Percentiles rank a stretch among this genome's conserved stretches.
These are phyloP conservation scores for Hypsibius dujardini DNA, from an alignment of 1,140 invertebrate genomes.

Conservation along the genomic window DNA sequence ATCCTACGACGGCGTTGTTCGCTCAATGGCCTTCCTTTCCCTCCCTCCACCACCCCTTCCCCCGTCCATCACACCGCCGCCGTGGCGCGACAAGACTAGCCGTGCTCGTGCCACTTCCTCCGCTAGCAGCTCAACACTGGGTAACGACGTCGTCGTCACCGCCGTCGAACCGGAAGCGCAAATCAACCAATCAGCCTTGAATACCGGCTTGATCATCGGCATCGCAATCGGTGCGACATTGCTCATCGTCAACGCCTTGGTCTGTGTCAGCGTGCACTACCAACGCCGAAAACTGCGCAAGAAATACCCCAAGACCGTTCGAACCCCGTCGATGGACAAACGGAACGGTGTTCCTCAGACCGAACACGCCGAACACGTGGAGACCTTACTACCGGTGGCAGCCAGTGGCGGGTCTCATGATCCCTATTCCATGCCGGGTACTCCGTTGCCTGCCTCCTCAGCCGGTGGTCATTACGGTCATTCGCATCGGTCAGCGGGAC, in stretches of 20 bases:
- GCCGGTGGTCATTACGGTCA: background rate
- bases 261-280: constrained; percentile 82
- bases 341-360: background rate
- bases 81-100: background rate
- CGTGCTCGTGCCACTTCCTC: background rate
- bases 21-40: constrained; percentile 20
- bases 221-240: constrained; percentile 82
- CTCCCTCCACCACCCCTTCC: constrained; percentile 19
- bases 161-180: background rate
- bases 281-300: constrained; percentile 39
- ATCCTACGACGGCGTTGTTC: constrained; percentile 35
- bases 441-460: background rate
- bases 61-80: constrained; percentile 20
- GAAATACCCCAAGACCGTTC: background rate
- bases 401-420: background rate
- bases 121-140: background rate
- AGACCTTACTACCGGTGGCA: background rate
- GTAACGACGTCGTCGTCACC: background rate
- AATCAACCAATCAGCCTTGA: background rate
- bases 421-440: background rate
- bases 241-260: constrained; percentile 69
- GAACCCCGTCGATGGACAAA: background rate
- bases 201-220: constrained; percentile 64
- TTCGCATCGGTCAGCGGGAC: background rate
- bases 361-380: background rate